Conservation (phyloP, 2,888 invertebrate species). For the Eilema caniola region DNA sequence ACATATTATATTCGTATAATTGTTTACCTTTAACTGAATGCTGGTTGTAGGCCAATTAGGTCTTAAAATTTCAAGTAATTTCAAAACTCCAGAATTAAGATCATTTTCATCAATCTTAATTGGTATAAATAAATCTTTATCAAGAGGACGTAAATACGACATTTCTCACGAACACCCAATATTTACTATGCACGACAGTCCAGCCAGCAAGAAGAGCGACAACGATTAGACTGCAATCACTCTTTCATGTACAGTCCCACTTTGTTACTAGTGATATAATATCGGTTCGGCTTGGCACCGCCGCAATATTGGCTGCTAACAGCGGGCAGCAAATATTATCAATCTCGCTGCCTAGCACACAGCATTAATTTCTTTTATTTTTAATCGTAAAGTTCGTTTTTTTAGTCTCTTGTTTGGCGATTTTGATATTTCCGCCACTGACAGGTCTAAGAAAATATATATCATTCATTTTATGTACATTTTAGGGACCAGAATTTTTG, state of each 20-base stretch:
- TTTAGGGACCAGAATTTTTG: background rate
- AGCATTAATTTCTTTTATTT: background rate
- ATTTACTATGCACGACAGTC: conserved; percentile 6
- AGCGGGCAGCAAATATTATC: background rate
- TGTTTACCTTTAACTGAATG: conserved; percentile 90
- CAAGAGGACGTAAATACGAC: conserved; percentile 67
- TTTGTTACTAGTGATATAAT: background rate
- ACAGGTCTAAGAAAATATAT: background rate
- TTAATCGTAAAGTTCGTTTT: background rate
- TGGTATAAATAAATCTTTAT: conserved; percentile 83
- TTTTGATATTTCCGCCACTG: background rate
- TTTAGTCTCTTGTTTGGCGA: background rate
- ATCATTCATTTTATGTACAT: background rate
- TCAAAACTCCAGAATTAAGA: conserved; percentile 89
- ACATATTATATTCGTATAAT: background rate
- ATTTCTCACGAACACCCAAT: conserved; percentile 44
- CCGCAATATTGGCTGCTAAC: background rate
- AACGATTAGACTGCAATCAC: background rate
- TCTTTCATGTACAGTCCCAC: background rate
- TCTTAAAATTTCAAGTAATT: conserved; percentile 89
- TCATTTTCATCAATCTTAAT: conserved; percentile 89
- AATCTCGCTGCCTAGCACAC: background rate
- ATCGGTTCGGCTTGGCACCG: background rate
- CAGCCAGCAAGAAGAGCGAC: background rate
- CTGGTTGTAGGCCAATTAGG: conserved; percentile 89